phyloP scores from a whole-genome alignment of 2,113 vertebrate genomes.

The Seriola aureovittata region DNA sequence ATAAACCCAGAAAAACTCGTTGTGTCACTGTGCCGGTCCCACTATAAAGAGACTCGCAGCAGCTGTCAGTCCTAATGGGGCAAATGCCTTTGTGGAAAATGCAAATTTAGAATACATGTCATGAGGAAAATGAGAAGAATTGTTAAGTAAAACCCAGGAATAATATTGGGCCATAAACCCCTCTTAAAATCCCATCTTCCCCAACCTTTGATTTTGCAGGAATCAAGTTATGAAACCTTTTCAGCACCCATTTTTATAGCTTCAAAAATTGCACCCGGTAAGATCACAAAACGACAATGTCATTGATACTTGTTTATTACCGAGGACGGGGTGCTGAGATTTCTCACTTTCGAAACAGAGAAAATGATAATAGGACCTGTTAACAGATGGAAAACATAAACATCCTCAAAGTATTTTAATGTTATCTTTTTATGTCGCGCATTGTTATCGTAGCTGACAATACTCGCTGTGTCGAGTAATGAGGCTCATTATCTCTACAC shows the following conservation, averaged over 20 bases:
- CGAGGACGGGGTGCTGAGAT: neutral
- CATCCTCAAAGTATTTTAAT: neutral
- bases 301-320: neutral
- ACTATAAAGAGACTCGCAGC: conserved; percentile 3
- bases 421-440: neutral
- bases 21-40: conserved; percentile 41
- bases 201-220: neutral
- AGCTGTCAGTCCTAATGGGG: neutral
- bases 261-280: neutral
- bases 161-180: neutral
- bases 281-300: neutral
- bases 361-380: neutral
- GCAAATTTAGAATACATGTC: neutral
- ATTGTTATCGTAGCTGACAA: neutral
- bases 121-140: neutral
- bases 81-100: neutral
- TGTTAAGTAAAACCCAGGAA: neutral
- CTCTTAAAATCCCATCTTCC: neutral
- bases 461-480: conserved; percentile 4
- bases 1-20: conserved; percentile 73
- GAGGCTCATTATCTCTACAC: conserved; percentile 9
- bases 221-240: neutral
- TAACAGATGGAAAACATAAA: neutral
- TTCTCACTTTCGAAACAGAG: neutral
- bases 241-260: neutral